phyloP scores from a whole-genome alignment of 2,113 vertebrate genomes.

The Sinocyclocheilus rhinocerous region DNA sequence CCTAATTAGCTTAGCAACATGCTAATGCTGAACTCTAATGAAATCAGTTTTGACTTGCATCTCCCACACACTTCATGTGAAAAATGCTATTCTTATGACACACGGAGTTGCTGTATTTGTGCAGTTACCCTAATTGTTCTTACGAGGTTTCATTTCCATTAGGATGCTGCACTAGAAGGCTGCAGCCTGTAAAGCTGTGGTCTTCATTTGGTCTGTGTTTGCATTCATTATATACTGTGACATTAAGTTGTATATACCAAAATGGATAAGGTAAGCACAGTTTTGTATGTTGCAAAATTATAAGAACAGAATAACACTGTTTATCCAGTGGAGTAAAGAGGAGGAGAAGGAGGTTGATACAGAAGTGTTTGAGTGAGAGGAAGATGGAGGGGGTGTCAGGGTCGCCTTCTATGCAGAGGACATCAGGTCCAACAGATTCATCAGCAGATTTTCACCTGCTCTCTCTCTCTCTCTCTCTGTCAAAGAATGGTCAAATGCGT shows the following conservation, averaged over 20 bases:
- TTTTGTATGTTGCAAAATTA: neutral
- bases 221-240: neutral
- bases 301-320: neutral
- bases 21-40: neutral
- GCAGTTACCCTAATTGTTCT: neutral
- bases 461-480: neutral
- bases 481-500: neutral
- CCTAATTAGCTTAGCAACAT: neutral
- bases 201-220: neutral
- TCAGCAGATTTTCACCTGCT: slow-evolving; percentile 4
- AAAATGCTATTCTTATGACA: neutral
- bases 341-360: neutral
- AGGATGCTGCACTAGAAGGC: no score
- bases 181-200: no score
- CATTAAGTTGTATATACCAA: neutral
- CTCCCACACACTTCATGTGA: neutral
- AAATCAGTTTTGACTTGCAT: neutral
- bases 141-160: neutral
- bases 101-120: neutral
- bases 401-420: slow-evolving; percentile 6
- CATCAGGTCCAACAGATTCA: slow-evolving; percentile 1
- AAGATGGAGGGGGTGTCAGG: slow-evolving; percentile 5
- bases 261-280: neutral
- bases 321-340: neutral
- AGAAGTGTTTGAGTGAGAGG: neutral